Conservation (phyloP, 1,140 invertebrate genomes). For the Meteorus sp. region DNA sequence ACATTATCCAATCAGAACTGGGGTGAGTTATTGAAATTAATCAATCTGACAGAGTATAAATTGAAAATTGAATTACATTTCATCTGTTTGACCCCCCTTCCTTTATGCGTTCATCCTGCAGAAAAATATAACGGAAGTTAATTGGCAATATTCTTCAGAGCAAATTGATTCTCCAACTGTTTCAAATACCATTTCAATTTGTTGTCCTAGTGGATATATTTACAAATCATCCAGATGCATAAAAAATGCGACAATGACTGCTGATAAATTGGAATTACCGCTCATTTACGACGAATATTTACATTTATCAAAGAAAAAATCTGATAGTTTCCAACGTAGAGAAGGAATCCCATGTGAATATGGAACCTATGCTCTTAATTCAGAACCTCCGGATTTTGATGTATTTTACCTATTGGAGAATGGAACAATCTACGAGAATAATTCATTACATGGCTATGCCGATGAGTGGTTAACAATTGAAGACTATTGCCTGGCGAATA, state of each 20-base stretch:
- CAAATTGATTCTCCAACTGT: not conserved
- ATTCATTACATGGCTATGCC: not conserved
- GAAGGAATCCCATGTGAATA: constrained; percentile 32
- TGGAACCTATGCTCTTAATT: constrained; percentile 37
- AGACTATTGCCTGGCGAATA: constrained; percentile 42
- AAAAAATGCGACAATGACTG: not conserved
- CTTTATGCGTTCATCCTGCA: not conserved
- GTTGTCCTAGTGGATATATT: constrained; percentile 35
- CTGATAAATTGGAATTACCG: constrained; percentile 17
- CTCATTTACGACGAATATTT: constrained; percentile 26
- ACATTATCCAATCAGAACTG: too few relatives aligned
- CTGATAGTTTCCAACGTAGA: constrained; percentile 12
- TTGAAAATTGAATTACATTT: too few relatives aligned
- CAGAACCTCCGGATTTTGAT: constrained; percentile 34
- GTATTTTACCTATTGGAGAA: constrained; percentile 44
- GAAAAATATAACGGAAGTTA: too few relatives aligned
- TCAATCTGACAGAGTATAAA: too few relatives aligned
- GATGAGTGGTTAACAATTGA: constrained; percentile 16
- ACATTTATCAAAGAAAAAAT: constrained; percentile 20
- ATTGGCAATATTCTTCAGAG: not conserved
- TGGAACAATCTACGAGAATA: constrained; percentile 36
- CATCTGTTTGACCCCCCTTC: too few relatives aligned
- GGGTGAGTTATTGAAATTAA: too few relatives aligned
- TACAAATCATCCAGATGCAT: constrained; percentile 21
- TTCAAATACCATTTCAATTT: constrained; percentile 26